These are phyloP conservation scores for Selenia dentaria DNA, from an alignment of 2,888 invertebrate genomes.

Conservation along the genomic window DNA sequence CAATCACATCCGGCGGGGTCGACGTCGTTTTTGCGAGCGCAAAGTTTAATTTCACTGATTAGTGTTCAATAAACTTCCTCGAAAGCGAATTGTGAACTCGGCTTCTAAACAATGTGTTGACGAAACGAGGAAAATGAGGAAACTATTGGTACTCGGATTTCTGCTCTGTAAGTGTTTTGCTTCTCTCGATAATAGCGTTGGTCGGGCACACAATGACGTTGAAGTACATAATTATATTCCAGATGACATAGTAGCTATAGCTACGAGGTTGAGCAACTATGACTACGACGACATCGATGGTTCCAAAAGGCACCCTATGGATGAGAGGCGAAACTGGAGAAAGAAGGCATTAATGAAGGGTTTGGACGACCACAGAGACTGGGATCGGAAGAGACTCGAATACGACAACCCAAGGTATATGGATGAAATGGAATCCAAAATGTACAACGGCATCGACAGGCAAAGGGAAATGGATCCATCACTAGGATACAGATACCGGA, in stretches of 20 bases:
- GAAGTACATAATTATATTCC: conserved; percentile 41
- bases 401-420: conserved; percentile 55
- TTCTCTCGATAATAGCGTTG: conserved; percentile 24
- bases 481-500: conserved; percentile 47
- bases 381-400: conserved; percentile 57
- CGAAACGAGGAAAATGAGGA: conserved; percentile 58
- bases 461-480: conserved; percentile 49
- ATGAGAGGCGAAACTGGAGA: conserved; percentile 70
- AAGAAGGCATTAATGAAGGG: conserved; percentile 61
- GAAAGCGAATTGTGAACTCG: conserved; percentile 50
- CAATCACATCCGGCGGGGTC: conserved; percentile 51
- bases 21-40: conserved; percentile 48
- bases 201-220: conserved; percentile 24
- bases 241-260: conserved; percentile 65
- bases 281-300: conserved; percentile 68
- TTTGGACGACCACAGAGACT: conserved; percentile 58
- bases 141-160: conserved; percentile 64
- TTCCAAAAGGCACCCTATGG: conserved; percentile 59
- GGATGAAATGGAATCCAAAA: conserved; percentile 57
- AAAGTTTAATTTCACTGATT: conserved; percentile 48
- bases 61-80: conserved; percentile 36
- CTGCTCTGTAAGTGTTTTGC: conserved; percentile 66
- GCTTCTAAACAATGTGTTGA: conserved; percentile 38
- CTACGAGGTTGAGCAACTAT: conserved; percentile 53
- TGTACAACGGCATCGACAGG: conserved; percentile 44